Percentiles rank a stretch among this genome's conserved stretches.
phyloP scores from a whole-genome alignment of 2,888 invertebrate genomes.

The Deilephila elpenor region DNA sequence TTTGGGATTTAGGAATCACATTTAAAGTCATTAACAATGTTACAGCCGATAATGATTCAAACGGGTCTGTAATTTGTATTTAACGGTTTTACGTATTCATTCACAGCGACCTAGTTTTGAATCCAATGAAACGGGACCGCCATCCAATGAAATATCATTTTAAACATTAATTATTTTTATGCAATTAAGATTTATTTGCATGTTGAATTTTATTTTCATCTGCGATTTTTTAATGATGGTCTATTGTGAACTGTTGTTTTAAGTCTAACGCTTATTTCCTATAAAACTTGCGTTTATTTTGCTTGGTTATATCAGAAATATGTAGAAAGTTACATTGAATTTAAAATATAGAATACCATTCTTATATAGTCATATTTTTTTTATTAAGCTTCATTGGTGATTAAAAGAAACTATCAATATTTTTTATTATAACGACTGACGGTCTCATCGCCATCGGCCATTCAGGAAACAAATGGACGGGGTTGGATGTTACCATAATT shows the following conservation, averaged over 20 bases:
- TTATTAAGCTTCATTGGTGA: no score
- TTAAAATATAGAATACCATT: no score
- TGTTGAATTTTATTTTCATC: background rate
- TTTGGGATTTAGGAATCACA: background rate
- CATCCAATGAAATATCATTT: slow-evolving; percentile 13
- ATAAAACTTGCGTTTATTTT: no score
- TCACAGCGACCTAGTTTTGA: slow-evolving; percentile 13
- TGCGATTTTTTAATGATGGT: background rate
- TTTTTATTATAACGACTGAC: no score
- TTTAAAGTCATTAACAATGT: slow-evolving; percentile 13
- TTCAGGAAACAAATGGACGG: no score
- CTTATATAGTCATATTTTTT: no score
- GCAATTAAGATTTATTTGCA: slow-evolving; percentile 7
- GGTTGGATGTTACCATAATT: no score
- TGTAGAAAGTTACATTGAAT: no score
- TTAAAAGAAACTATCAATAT: no score
- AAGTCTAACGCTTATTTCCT: no score
- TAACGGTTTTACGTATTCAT: slow-evolving; percentile 16
- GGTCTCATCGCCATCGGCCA: no score
- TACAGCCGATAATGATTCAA: slow-evolving; percentile 21
- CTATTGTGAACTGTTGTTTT: background rate
- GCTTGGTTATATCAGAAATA: no score
- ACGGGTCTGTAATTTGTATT: slow-evolving; percentile 17
- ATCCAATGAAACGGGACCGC: slow-evolving; percentile 5
- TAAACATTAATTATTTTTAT: slow-evolving; percentile 21